Evolutionary conservation across 2,888 invertebrate genomes (phyloP).

Genomic region (Tipula vernalis): DNA sequence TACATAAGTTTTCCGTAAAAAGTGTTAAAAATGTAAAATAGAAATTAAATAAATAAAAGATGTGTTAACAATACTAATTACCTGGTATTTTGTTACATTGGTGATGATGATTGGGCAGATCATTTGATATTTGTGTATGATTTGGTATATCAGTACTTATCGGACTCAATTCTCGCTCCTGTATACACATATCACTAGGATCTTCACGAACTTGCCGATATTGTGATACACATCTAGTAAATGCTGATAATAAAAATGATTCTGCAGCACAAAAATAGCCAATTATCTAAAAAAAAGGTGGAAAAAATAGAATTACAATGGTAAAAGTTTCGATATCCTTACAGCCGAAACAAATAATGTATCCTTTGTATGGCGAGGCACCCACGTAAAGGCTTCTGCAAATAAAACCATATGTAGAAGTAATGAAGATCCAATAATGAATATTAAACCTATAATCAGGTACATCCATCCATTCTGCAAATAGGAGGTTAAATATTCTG

Average conservation of each 20-base stretch:
- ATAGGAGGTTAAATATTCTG: slow-evolving; percentile 5
- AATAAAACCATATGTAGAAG: slow-evolving; percentile 54
- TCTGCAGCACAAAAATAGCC: slow-evolving; percentile 49
- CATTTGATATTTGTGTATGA: slow-evolving; percentile 22
- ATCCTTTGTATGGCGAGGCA: slow-evolving; percentile 58
- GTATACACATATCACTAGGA: slow-evolving; percentile 43
- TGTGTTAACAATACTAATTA: background rate
- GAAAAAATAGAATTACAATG: background rate
- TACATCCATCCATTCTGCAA: slow-evolving; percentile 59
- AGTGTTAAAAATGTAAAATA: background rate
- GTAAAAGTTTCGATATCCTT: slow-evolving; percentile 24
- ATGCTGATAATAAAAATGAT: slow-evolving; percentile 43
- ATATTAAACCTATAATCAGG: slow-evolving; percentile 56
- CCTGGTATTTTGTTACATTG: slow-evolving; percentile 22
- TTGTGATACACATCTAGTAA: slow-evolving; percentile 44
- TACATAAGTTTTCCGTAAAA: background rate
- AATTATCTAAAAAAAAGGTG: slow-evolving; percentile 37
- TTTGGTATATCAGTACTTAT: slow-evolving; percentile 33
- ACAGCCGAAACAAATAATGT: slow-evolving; percentile 54
- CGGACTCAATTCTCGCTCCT: slow-evolving; percentile 39
- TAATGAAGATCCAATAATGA: slow-evolving; percentile 55
- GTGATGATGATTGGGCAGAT: slow-evolving; percentile 32
- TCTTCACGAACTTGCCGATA: slow-evolving; percentile 51
- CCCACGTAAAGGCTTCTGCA: slow-evolving; percentile 52
- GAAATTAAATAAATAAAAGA: background rate